These are phyloP conservation scores for Microctenopoma lineatum DNA, from an alignment of 2,797 vertebrate species.

Conservation along the genomic window DNA sequence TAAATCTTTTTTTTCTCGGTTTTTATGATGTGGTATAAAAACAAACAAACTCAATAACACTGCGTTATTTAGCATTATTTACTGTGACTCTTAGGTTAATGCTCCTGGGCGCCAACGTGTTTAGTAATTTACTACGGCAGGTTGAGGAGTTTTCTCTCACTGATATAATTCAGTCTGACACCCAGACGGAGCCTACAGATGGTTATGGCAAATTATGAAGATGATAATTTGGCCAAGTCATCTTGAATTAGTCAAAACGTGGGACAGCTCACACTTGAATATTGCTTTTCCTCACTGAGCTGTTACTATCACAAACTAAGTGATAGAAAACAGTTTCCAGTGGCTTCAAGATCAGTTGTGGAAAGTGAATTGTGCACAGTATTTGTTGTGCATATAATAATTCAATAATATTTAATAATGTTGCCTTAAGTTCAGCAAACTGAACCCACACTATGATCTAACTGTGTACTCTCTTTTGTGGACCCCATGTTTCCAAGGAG, in stretches of 20 bases:
- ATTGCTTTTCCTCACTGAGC: neutral
- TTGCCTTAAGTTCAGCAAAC: too few relatives aligned
- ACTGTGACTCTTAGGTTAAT: neutral
- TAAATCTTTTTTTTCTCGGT: neutral
- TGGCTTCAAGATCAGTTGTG: too few relatives aligned
- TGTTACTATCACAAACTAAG: neutral
- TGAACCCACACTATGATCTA: too few relatives aligned
- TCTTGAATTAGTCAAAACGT: constrained; percentile 28
- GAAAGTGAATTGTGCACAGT: too few relatives aligned
- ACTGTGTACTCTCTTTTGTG: too few relatives aligned
- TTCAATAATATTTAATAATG: too few relatives aligned
- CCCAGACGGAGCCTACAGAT: constrained; percentile 44
- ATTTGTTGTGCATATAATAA: too few relatives aligned
- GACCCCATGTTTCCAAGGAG: too few relatives aligned
- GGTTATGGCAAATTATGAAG: constrained; percentile 48
- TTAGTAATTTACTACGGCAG: constrained; percentile 24
- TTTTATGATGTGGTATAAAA: neutral
- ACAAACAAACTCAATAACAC: too few relatives aligned
- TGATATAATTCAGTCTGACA: constrained; percentile 19
- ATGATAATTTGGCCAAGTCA: constrained; percentile 27
- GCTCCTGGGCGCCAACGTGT: neutral
- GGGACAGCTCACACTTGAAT: neutral
- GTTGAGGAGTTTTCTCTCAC: constrained; percentile 6
- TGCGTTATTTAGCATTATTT: neutral
- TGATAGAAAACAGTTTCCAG: too few relatives aligned